A percentile compares a stretch with the other conserved stretches of the same genome.
These are phyloP conservation scores for Cyphomyrus plagiostoma DNA, from an alignment of 2,113 vertebrate genomes.

Conservation along the genomic window DNA sequence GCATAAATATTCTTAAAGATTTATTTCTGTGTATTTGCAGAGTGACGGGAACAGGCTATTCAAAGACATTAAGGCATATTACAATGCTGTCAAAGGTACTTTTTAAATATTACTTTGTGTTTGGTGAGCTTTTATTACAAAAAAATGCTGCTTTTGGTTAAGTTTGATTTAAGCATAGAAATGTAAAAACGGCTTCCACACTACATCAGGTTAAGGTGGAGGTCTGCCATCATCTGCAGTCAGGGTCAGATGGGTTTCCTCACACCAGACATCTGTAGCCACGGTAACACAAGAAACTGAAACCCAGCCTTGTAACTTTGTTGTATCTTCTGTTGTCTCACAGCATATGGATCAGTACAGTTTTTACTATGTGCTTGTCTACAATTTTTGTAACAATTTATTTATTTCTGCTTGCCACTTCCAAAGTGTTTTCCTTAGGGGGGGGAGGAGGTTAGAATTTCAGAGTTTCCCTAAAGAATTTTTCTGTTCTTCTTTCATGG, in stretches of 20 bases:
- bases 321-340: neutral
- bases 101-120: neutral
- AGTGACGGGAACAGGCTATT: slow-evolving; percentile 72
- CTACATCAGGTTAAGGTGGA: neutral
- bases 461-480: neutral
- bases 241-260: neutral
- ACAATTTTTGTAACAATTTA: neutral
- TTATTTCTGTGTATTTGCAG: slow-evolving; percentile 50
- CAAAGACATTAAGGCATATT: slow-evolving; percentile 83
- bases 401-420: neutral
- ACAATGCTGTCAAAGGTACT: slow-evolving; percentile 78
- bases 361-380: neutral
- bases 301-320: neutral
- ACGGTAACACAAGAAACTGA: neutral
- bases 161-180: neutral
- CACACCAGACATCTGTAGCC: neutral
- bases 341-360: neutral
- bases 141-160: neutral
- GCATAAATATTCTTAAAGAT: slow-evolving; percentile 7
- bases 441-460: neutral
- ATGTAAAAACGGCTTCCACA: too few relatives aligned
- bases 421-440: neutral
- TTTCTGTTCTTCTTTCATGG: slow-evolving; percentile 9
- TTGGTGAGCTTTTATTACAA: neutral
- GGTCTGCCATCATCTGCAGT: neutral